Base-by-base conservation (phyloP, 2,888 invertebrate genomes). In the Tiliacea aurago region DNA sequence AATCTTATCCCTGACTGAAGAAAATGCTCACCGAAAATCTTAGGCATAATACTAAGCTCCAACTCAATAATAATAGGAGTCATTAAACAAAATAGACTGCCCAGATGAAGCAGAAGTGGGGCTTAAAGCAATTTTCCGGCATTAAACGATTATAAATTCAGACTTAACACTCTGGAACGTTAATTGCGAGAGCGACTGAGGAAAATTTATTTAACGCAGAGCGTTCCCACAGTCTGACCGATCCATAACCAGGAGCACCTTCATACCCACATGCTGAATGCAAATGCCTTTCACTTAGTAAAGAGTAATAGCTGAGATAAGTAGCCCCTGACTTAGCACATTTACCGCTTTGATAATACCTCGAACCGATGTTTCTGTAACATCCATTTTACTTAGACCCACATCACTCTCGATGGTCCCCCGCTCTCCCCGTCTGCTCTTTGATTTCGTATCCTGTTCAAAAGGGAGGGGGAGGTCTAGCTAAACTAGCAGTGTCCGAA, bases 251-350 rank as follows among this genome's bases (percentile, higher is more conserved):
- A 62, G 49, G 37, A 77, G 64, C 63, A 86, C 75, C 77, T 83
- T 81, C 78, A 74, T 76, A 68, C 75, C 76, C 85, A 84, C 84
- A 86, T 86, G 86, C 85, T 86, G 89, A 87, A 93, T 92, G 91
- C 91, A 92, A 92, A 93, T 92, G 84, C 87, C 91, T 89, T 91
- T 91, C 91, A 92, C 93, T 93, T 93, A 92, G 90, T 90, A 88
- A 81, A 90, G 91, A 93, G 92, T 93, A 93, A 93, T 93, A 91
- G 92, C 88, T 83, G 70, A 91, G 92, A 93, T 91, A 93, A 93
- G 93, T 94, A 93, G 92, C 93, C 91, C 86, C 93, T 93, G 93
- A 94, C 93, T 93, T 91, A 91, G 93, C 93, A 94, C 93, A 93
- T 94, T 94, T 91, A 89, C 91, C 87, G 88, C 86, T 86, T 86